A percentile compares a stretch with the other conserved stretches of the same genome.
These are phyloP conservation scores for Reticulitermes speratus DNA, from an alignment of 1,140 invertebrate genomes.

Conservation along the genomic window DNA sequence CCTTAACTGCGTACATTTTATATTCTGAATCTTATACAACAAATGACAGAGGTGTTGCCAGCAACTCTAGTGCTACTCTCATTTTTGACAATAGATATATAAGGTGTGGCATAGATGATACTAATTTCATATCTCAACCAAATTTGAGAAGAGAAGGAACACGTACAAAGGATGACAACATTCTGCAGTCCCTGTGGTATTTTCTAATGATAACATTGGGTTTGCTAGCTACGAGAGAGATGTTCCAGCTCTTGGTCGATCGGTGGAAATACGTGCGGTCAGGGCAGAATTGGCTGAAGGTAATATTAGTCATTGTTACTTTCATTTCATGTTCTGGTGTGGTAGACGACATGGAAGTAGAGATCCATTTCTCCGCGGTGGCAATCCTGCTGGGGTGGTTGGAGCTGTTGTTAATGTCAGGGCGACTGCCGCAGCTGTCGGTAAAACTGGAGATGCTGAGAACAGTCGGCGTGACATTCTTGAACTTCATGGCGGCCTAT, in stretches of 20 bases:
- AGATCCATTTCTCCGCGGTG: conserved; percentile 55
- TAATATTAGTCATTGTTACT: not conserved
- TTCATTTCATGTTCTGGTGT: not conserved
- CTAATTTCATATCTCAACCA: too few species aligned
- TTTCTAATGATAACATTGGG: not conserved
- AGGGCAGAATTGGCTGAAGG: not conserved
- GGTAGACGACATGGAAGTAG: not conserved
- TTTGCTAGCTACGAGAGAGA: not conserved
- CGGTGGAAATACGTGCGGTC: not conserved
- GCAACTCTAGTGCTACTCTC: too few species aligned
- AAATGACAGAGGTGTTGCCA: not conserved
- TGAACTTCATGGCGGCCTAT: conserved; percentile 75
- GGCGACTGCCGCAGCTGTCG: conserved; percentile 68
- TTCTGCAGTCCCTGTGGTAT: not conserved
- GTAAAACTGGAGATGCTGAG: conserved; percentile 76
- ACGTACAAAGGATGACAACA: not conserved
- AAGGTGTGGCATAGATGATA: too few species aligned
- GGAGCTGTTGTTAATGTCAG: conserved; percentile 71
- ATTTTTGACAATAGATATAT: too few species aligned
- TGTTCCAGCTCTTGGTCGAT: not conserved
- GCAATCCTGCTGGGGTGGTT: conserved; percentile 70
- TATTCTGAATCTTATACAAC: not conserved
- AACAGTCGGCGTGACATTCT: conserved; percentile 73
- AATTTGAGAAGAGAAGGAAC: too few species aligned
- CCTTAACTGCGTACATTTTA: not conserved